These are phyloP conservation scores for Anolis sagrei DNA, from an alignment of 2,113 vertebrate genomes.

Conservation along the genomic window DNA sequence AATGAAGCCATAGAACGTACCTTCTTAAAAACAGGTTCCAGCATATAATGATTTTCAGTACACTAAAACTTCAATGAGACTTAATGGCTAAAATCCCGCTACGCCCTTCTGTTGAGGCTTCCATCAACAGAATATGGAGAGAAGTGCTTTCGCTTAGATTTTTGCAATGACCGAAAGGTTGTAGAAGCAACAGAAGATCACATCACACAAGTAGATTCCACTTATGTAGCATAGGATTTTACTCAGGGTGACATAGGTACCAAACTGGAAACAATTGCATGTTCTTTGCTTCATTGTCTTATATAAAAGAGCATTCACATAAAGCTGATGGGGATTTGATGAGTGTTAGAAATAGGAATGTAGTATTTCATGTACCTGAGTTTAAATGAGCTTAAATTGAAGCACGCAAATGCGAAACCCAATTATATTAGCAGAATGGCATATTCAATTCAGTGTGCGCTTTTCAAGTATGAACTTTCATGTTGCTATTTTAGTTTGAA, in stretches of 20 bases:
- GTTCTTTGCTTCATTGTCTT: neutral
- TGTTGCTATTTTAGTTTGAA: neutral
- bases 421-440: conserved; percentile 16
- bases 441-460: neutral
- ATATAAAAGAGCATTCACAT: conserved; percentile 8
- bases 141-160: too few relatives aligned
- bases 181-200: too few relatives aligned
- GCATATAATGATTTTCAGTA: neutral
- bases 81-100: neutral
- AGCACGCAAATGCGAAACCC: conserved; percentile 4
- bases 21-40: neutral
- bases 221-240: too few relatives aligned
- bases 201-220: too few relatives aligned
- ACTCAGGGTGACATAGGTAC: too few relatives aligned
- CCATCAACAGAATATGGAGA: too few relatives aligned
- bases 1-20: neutral
- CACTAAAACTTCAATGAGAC: neutral
- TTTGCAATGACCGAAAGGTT: too few relatives aligned
- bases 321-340: conserved; percentile 6
- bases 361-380: conserved; percentile 7
- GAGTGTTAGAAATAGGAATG: neutral
- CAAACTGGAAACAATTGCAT: too few relatives aligned
- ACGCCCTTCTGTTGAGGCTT: too few relatives aligned
- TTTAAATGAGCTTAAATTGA: conserved; percentile 28
- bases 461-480: conserved; percentile 25